Evolutionary conservation across 2,113 vertebrate species (phyloP), one percentile per base, ranked within the genome.

Genomic region (Calidris pygmaea): DNA sequence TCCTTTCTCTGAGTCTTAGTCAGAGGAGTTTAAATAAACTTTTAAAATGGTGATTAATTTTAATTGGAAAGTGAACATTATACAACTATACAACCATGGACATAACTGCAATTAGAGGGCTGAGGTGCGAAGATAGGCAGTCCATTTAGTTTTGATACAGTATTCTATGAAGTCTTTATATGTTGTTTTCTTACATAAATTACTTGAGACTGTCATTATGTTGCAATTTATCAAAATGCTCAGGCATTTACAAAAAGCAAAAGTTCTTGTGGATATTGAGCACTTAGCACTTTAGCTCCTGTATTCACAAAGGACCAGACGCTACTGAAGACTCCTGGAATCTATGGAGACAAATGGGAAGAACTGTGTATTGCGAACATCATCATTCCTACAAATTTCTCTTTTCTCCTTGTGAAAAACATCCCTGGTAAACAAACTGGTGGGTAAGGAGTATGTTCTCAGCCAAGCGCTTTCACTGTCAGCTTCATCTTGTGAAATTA

Each of bases 371-470:
- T 65, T 68, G 47, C 4, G 45, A 85, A 45, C 1, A 0, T 45
- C 37, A 34, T 12, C 3, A 47, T 72, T 79, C 39, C 41, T 90
- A 29, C 17, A 47, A n/a, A 39, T 59, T 62, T 53, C n/a, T 70
- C 14, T 19, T 76, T 82, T 55, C 34, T 66, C 37, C n/a, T 35
- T 72, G 43, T 32, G 29, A 18, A 59, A 89, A 89, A 63, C 10
- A 34, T 29, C 27, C 0, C 0, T 32, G 1, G 3, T 27, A 43
- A 58, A n/a, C 23, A 35, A 53, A 39, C 32, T 81, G 27, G 2
- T 85, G 29, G 14, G 37, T 26, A 22, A 43, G 47, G 45, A 27
- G 21, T n/a, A 18, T 6, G 5, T 48, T 10, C 43, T 34, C 39
- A 65, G 39, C 19, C 26, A 11, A 47, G 34, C 3, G 8, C 43